Conservation (phyloP, 2,113 vertebrate genomes). For the Mola mola region DNA sequence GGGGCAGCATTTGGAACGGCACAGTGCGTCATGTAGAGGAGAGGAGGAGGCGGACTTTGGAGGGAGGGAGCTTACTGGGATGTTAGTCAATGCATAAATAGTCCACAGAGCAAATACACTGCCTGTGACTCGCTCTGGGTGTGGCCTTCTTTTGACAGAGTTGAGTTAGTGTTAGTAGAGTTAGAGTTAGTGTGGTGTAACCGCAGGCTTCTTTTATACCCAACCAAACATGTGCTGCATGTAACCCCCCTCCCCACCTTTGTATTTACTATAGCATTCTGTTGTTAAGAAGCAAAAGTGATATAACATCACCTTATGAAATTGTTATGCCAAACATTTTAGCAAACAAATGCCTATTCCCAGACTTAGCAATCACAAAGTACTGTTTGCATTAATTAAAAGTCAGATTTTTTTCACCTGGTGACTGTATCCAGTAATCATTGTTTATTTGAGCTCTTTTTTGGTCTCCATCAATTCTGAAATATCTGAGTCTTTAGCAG, state of each 20-base stretch:
- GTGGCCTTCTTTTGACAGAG: constrained; percentile 63
- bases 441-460: neutral
- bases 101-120: constrained; percentile 72
- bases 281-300: neutral
- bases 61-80: constrained; percentile 50
- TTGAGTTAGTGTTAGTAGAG: too few species aligned
- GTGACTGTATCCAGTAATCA: neutral
- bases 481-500: too few species aligned
- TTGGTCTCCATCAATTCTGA: neutral
- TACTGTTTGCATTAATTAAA: neutral
- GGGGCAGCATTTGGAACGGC: constrained; percentile 58
- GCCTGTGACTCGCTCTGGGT: constrained; percentile 63
- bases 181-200: constrained; percentile 43
- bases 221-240: constrained; percentile 4
- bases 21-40: constrained; percentile 52
- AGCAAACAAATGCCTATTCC: neutral
- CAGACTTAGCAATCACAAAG: too few species aligned
- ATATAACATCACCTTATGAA: neutral
- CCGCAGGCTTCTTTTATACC: neutral
- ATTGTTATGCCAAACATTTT: neutral
- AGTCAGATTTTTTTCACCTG: neutral
- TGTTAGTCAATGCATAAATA: constrained; percentile 73
- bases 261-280: too few species aligned
- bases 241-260: neutral
- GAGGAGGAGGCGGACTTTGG: constrained; percentile 38